These are phyloP conservation scores for Vanessa cardui DNA, from an alignment of 2,888 invertebrate species.

Conservation along the genomic window DNA sequence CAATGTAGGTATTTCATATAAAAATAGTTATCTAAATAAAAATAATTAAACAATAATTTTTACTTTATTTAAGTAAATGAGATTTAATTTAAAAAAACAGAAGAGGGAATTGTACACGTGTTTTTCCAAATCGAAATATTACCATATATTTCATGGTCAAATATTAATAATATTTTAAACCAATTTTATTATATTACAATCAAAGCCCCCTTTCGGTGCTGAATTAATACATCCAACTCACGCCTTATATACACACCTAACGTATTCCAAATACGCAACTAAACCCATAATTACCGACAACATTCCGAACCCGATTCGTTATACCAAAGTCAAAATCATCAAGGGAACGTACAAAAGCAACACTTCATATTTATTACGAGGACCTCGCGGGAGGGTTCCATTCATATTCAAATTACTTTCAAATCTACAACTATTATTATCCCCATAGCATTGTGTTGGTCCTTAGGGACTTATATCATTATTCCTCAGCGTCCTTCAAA, in stretches of 20 bases:
- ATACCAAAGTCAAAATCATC: constrained; percentile 74
- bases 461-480: constrained; percentile 80
- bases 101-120: no score
- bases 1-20: no score
- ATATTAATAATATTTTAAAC: not conserved
- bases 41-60: no score
- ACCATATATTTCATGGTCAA: no score
- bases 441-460: constrained; percentile 72
- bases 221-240: constrained; percentile 30
- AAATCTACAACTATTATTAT: constrained; percentile 83
- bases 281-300: constrained; percentile 71
- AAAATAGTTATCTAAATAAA: no score
- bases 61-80: no score
- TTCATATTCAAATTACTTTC: constrained; percentile 82
- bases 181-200: not conserved
- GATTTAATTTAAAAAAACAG: no score
- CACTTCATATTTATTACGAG: constrained; percentile 81
- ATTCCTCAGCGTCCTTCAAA: constrained; percentile 74
- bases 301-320: constrained; percentile 66
- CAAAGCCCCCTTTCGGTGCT: not conserved
- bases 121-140: no score
- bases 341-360: constrained; percentile 72
- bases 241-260: constrained; percentile 36
- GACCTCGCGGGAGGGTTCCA: constrained; percentile 76
- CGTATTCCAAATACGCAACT: constrained; percentile 43